Conservation (phyloP, 2,888 invertebrate species). For the Caenorhabditis virilis region DNA sequence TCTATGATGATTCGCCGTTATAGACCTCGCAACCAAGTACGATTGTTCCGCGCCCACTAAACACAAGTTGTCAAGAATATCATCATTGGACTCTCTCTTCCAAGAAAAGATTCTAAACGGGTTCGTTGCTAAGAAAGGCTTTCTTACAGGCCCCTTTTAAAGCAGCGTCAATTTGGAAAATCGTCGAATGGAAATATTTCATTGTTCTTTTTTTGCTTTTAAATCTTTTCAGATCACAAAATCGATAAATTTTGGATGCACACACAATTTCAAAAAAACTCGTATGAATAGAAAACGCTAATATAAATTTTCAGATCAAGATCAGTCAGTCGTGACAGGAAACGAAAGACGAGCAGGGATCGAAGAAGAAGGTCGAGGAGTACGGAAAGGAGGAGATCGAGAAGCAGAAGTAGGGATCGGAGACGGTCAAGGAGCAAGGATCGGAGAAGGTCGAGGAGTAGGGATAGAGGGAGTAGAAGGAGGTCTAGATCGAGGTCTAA, state of each 20-base stretch:
- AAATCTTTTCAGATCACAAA: constrained; percentile 6
- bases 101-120: not conserved
- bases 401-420: constrained; percentile 39
- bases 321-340: constrained; percentile 8
- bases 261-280: not conserved
- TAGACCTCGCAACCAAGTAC: constrained; percentile 6
- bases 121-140: constrained; percentile 1
- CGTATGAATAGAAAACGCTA: not conserved
- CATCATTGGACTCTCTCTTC: not conserved
- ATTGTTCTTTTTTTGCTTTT: not conserved
- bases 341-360: constrained; percentile 10
- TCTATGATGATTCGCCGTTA: constrained; percentile 9
- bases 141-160: not conserved
- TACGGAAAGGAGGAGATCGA: constrained; percentile 8
- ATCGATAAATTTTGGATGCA: not conserved
- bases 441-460: constrained; percentile 26
- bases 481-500: constrained; percentile 36
- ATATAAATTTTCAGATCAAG: constrained; percentile 16
- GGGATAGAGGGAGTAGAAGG: constrained; percentile 18
- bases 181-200: not conserved
- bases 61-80: not conserved
- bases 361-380: constrained; percentile 18
- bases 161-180: not conserved
- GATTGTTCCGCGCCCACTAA: too few relatives aligned
- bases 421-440: constrained; percentile 24